Percentiles rank a stretch among this genome's conserved stretches.
Conservation (phyloP, 2,888 invertebrate genomes). For the Gastracanthus pulcherrimus region DNA sequence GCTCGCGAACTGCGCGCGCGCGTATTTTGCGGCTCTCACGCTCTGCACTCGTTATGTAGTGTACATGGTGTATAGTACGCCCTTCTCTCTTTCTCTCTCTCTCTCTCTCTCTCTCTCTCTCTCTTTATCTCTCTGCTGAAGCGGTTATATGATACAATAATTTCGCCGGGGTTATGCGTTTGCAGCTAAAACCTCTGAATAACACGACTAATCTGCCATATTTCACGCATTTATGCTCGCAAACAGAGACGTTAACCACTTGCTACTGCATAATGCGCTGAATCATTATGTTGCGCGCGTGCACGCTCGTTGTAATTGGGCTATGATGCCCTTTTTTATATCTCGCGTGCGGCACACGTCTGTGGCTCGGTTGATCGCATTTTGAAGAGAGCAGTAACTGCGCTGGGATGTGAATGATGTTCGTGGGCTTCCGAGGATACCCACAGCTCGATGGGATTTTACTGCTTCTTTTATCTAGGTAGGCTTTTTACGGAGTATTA, state of each 20-base stretch:
- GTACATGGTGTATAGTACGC: background rate
- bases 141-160: constrained; percentile 5
- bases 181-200: constrained; percentile 29
- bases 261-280: constrained; percentile 32
- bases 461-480: too few species aligned
- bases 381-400: background rate
- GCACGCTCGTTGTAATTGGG: background rate
- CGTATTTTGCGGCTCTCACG: background rate
- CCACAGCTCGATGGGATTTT: too few species aligned
- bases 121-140: background rate
- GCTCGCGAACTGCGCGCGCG: too few species aligned
- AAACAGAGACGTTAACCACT: constrained; percentile 29
- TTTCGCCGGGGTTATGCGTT: constrained; percentile 3
- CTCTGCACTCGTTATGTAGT: background rate
- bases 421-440: too few species aligned
- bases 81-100: background rate
- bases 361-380: background rate
- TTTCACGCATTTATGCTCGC: constrained; percentile 41
- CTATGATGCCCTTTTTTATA: background rate
- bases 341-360: background rate
- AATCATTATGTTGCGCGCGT: constrained; percentile 6
- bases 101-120: background rate
- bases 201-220: constrained; percentile 40
- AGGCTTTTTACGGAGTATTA: too few species aligned
- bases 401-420: too few species aligned